phyloP scores from a whole-genome alignment of 2,888 invertebrate species.

The Xestia xanthographa region DNA sequence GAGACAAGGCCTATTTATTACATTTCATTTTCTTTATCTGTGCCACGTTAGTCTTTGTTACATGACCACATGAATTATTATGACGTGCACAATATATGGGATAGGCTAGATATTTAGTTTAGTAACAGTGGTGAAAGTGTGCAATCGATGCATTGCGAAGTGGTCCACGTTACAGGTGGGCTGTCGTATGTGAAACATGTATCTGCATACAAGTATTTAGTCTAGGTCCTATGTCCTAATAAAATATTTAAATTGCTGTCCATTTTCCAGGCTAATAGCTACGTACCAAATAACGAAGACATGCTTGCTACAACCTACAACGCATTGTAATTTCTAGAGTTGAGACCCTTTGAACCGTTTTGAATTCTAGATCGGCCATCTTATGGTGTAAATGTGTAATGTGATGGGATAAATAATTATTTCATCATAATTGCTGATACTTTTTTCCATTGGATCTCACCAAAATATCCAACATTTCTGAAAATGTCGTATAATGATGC shows the following conservation, averaged over 20 bases:
- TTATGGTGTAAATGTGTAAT: background rate
- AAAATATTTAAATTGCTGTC: conserved; percentile 18
- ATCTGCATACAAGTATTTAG: conserved; percentile 49
- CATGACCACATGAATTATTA: conserved; percentile 57
- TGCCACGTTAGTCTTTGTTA: conserved; percentile 51
- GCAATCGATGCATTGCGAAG: conserved; percentile 59
- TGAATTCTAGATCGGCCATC: background rate
- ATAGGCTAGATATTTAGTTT: conserved; percentile 49
- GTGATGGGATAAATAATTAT: background rate
- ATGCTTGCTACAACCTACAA: background rate
- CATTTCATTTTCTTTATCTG: conserved; percentile 51
- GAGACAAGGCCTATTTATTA: conserved; percentile 51
- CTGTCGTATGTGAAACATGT: conserved; percentile 51
- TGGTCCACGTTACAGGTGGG: conserved; percentile 52
- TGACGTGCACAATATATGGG: conserved; percentile 49
- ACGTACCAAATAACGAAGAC: background rate
- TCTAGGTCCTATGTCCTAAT: conserved; percentile 34
- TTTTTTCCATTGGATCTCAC: background rate
- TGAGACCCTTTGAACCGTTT: background rate
- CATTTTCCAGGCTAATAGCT: conserved; percentile 10
- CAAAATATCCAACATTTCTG: background rate
- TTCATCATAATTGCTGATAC: background rate
- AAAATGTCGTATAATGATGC: background rate
- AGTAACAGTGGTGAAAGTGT: conserved; percentile 59
- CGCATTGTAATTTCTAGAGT: background rate